Base-by-base conservation (phyloP, 2,888 invertebrate genomes). In the Dolichopus griseipennis region DNA sequence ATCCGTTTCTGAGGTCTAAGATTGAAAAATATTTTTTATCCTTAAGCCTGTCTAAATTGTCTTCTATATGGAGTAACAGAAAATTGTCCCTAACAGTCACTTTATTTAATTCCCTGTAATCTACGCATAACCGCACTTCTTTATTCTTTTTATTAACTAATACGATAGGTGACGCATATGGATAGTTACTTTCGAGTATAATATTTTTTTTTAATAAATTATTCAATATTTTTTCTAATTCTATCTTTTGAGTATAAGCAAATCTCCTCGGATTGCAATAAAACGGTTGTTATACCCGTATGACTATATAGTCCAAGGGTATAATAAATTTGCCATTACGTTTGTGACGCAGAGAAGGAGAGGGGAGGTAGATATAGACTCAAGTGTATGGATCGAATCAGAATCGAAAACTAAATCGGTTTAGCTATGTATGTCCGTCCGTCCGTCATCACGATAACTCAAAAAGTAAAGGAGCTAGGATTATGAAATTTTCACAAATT, bases 1-100 rank as follows among this genome's bases (percentile, higher is more conserved):
- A 74, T 4, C 73, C 74, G 66, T 71, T 73, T 52, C 37, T 66
- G n/a, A 73, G 33, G 66, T 75, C 73, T 5, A 74, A 66, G 20
- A 68, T 15, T 9, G 70, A 66, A 52, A 72, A 75, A 61, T 69
- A 71, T 20, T 64, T 64, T 66, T 74, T 74, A 9, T 69, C 70
- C 15, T 64, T 22, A n/a, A 73, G 62, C 1, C 34, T 34, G n/a
- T 70, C 70, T n/a, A 72, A 34, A 22, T 61, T 62, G n/a, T 71
- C 68, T 4, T 71, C 69, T 1, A 69, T 69, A 27, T 68, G 21
- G 1, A 68, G 68, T 1, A 69, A 0, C 15, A 68, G 68, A 65
- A 66, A 67, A 43, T 69, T 67, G n/a, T 69, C 69, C 8, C 65
- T 61, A 1, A 68, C 21, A 66, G 67, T 7, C n/a, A 64, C 20